A percentile compares a stretch with the other conserved stretches of the same genome.
These are phyloP conservation scores for Actenoides lindsayi DNA, from an alignment of 2,113 vertebrate genomes.

Conservation along the genomic window DNA sequence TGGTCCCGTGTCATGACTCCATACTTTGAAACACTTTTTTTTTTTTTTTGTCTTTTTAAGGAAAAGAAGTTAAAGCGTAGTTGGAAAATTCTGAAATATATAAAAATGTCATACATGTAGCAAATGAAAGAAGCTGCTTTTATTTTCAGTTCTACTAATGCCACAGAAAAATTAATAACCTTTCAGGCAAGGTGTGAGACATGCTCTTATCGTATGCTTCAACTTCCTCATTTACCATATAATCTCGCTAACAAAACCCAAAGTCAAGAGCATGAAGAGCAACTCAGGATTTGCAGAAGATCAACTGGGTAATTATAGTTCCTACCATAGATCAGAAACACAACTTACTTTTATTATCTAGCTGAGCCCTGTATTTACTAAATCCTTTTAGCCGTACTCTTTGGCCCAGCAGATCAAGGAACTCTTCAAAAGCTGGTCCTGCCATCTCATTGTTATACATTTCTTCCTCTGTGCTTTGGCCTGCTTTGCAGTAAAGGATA, in stretches of 20 bases:
- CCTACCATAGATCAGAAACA: neutral
- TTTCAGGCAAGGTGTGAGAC: neutral
- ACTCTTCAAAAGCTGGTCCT: slow-evolving; percentile 93
- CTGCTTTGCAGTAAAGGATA: slow-evolving; percentile 94
- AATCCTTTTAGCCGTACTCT: slow-evolving; percentile 95
- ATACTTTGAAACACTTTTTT: neutral
- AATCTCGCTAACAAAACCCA: neutral
- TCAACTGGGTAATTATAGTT: neutral
- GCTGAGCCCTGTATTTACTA: slow-evolving; percentile 94
- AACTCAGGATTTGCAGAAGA: neutral
- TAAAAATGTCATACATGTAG: neutral
- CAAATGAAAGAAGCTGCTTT: neutral
- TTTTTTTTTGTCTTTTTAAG: neutral
- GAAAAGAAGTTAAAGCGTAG: neutral
- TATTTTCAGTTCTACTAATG: neutral
- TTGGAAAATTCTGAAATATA: neutral
- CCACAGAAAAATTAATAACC: neutral
- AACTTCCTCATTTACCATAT: neutral
- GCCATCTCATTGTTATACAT: slow-evolving; percentile 98
- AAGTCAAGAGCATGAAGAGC: neutral
- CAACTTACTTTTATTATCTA: slow-evolving; percentile 97
- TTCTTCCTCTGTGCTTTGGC: slow-evolving; percentile 96
- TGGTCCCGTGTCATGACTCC: neutral
- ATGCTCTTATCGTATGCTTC: neutral
- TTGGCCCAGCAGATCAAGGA: slow-evolving; percentile 95